Percentiles rank a stretch among this genome's conserved stretches.
Evolutionary conservation across 2,113 vertebrate genomes (phyloP).

Genomic region (Cynopterus brachyotis): DNA sequence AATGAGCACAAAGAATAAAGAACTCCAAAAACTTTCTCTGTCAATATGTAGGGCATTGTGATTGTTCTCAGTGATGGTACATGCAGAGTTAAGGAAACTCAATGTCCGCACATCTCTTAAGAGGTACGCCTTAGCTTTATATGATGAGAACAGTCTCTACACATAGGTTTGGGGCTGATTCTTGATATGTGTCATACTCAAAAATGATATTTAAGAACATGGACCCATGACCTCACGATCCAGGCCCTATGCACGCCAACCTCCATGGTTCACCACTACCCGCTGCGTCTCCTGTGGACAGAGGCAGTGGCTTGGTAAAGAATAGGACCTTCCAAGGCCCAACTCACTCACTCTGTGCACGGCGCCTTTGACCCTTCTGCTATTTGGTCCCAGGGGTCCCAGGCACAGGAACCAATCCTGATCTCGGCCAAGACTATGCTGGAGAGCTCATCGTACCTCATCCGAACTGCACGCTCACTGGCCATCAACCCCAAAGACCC

Average conservation of each 20-base stretch:
- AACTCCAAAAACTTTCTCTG: neutral
- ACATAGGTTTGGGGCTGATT: neutral
- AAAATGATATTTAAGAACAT: neutral
- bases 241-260: neutral
- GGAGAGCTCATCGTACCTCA: constrained; percentile 94
- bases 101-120: neutral
- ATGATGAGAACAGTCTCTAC: neutral
- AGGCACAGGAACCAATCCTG: constrained; percentile 96
- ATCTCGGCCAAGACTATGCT: constrained; percentile 96
- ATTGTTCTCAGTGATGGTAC: rapidly evolving
- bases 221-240: neutral
- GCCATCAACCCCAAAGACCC: constrained; percentile 99
- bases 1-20: neutral
- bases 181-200: neutral
- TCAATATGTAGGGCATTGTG: rapidly evolving
- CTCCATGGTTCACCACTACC: neutral
- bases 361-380: neutral
- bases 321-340: neutral
- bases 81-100: neutral
- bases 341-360: neutral
- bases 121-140: neutral
- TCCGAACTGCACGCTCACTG: constrained; percentile 94
- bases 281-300: neutral
- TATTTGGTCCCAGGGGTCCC: constrained; percentile 88
- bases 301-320: neutral